Evolutionary conservation across 1,140 invertebrate genomes (phyloP).

Genomic region (Pogonognathellus flavescens): DNA sequence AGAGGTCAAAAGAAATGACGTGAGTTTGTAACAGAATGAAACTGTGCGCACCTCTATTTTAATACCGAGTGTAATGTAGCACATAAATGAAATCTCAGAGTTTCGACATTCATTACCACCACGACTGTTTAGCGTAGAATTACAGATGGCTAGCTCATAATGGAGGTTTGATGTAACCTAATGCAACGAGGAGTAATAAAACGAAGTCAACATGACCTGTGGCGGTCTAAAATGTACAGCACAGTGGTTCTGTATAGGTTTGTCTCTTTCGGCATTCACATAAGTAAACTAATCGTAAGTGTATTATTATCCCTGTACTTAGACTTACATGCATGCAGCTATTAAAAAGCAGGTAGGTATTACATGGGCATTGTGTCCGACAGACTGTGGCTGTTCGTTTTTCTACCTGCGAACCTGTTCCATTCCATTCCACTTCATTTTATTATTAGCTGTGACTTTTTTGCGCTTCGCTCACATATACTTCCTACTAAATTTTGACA

Average conservation of each 20-base stretch:
- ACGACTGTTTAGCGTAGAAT: background rate
- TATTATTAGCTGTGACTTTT: constrained; percentile 52
- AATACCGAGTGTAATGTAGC: background rate
- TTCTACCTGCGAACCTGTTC: constrained; percentile 52
- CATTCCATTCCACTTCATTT: constrained; percentile 53
- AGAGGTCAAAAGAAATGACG: background rate
- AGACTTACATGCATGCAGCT: too few species aligned
- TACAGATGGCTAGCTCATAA: background rate
- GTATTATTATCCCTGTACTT: too few species aligned
- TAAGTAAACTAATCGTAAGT: background rate
- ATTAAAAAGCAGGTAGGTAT: background rate
- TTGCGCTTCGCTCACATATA: constrained; percentile 37
- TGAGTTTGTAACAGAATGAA: too few species aligned
- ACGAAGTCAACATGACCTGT: constrained; percentile 33
- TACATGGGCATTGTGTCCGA: background rate
- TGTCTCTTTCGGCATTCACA: background rate
- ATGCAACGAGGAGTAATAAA: background rate
- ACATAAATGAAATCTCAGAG: background rate
- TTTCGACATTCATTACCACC: constrained; percentile 39
- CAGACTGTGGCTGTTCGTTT: background rate
- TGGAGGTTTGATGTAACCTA: constrained; percentile 24
- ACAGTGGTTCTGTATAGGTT: too few species aligned
- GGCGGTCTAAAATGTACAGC: background rate
- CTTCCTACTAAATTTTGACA: constrained; percentile 47
- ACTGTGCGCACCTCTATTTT: too few species aligned